Evolutionary conservation across 2,888 invertebrate species (phyloP).

Genomic region (Philhelius pedissequus): DNA sequence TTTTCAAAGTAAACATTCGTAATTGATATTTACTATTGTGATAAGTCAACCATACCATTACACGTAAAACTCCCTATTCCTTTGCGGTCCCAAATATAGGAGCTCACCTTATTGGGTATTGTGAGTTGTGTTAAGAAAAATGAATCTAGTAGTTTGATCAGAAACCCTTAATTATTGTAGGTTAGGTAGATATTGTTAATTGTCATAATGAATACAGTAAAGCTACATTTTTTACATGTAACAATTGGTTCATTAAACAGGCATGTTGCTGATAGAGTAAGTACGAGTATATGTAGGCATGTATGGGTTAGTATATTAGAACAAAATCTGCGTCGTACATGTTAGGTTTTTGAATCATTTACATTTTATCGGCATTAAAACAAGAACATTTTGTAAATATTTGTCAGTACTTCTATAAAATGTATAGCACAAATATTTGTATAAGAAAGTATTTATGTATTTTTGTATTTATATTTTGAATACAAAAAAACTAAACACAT

Average conservation of each 20-base stretch:
- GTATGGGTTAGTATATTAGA: neutral
- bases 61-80: neutral
- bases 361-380: no score
- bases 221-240: neutral
- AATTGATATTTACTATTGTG: slow-evolving; percentile 55
- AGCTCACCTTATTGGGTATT: neutral
- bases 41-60: slow-evolving; percentile 27
- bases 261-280: neutral
- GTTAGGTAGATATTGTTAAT: neutral
- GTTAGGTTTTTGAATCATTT: neutral
- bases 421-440: no score
- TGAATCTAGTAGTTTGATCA: neutral
- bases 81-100: neutral
- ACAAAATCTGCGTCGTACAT: neutral
- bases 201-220: neutral
- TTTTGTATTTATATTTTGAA: no score
- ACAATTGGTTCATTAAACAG: neutral
- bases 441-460: no score
- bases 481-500: no score
- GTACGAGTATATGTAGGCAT: neutral
- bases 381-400: no score
- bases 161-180: neutral
- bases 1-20: slow-evolving; percentile 44
- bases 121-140: neutral
- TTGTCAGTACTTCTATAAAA: no score